Conservation (phyloP, 2,888 invertebrate genomes). For the Tachystola acroxantha region DNA sequence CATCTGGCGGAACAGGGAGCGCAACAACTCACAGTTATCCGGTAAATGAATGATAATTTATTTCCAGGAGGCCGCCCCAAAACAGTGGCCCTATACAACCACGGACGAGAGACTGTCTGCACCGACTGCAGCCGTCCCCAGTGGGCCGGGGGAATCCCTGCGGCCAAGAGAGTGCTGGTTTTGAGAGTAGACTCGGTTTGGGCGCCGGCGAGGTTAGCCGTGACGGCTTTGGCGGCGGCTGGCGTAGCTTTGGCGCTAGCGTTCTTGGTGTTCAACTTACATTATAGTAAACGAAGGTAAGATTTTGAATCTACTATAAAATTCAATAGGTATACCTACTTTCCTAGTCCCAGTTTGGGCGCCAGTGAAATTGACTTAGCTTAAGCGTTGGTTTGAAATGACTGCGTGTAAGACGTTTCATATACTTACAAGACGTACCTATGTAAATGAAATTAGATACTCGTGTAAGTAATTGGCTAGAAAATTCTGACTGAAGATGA, state of each 20-base stretch:
- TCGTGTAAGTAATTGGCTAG: too few species aligned
- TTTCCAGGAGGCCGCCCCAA: conserved; percentile 84
- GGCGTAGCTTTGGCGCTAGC: conserved; percentile 86
- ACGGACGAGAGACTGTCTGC: conserved; percentile 79
- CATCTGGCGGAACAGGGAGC: too few species aligned
- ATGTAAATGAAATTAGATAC: too few species aligned
- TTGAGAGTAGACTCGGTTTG: conserved; percentile 87
- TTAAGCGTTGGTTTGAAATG: not conserved
- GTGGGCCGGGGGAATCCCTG: conserved; percentile 87
- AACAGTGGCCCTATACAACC: conserved; percentile 86
- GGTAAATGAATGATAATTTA: too few species aligned
- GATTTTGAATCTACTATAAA: too few species aligned
- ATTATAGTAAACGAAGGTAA: conserved; percentile 89
- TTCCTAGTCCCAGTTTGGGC: too few species aligned
- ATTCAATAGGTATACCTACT: too few species aligned
- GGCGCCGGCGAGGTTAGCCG: conserved; percentile 84
- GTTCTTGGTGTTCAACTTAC: conserved; percentile 89
- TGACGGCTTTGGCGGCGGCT: conserved; percentile 84
- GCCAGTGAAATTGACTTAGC: too few species aligned
- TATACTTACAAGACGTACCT: too few species aligned
- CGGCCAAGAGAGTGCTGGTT: conserved; percentile 86
- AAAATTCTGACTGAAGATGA: too few species aligned
- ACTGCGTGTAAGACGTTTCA: too few species aligned
- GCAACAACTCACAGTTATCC: too few species aligned
- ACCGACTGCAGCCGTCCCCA: conserved; percentile 83